Conservation (phyloP, 2,888 invertebrate species). For the Ariolimax columbianus region DNA sequence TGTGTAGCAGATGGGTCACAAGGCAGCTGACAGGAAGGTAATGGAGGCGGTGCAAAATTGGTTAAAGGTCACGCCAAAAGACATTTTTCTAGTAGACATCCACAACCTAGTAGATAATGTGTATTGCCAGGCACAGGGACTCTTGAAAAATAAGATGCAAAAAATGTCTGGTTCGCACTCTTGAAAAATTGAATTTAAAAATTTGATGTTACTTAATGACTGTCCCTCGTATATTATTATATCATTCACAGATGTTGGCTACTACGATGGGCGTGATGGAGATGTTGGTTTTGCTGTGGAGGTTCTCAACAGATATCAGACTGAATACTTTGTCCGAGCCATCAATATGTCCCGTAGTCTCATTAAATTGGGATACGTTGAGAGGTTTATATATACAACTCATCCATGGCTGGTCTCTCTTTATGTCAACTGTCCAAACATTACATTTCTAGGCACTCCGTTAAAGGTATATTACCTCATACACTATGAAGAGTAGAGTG, state of each 20-base stretch:
- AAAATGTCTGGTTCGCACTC: too few relatives aligned
- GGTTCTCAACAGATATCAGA: slow-evolving; percentile 73
- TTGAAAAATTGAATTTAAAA: too few relatives aligned
- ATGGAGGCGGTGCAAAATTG: too few relatives aligned
- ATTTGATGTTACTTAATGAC: too few relatives aligned
- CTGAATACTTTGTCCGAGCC: slow-evolving; percentile 72
- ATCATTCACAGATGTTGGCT: slow-evolving; percentile 72
- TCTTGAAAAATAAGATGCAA: too few relatives aligned
- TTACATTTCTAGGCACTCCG: slow-evolving; percentile 62
- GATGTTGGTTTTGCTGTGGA: slow-evolving; percentile 69
- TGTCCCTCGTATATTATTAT: neutral
- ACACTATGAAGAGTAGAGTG: too few relatives aligned
- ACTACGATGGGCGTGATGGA: slow-evolving; percentile 68
- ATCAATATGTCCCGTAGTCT: slow-evolving; percentile 61
- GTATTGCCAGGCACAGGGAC: too few relatives aligned
- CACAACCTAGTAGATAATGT: too few relatives aligned
- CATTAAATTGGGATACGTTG: slow-evolving; percentile 61
- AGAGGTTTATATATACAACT: slow-evolving; percentile 74
- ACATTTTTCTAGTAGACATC: too few relatives aligned
- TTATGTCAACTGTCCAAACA: slow-evolving; percentile 69
- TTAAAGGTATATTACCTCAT: slow-evolving; percentile 62
- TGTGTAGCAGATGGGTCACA: too few relatives aligned
- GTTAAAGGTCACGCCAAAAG: too few relatives aligned
- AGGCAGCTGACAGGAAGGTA: too few relatives aligned
- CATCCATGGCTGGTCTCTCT: slow-evolving; percentile 75